Base-by-base conservation (phyloP, 2,113 vertebrate species). In the Nycticryphes semicollaris region DNA sequence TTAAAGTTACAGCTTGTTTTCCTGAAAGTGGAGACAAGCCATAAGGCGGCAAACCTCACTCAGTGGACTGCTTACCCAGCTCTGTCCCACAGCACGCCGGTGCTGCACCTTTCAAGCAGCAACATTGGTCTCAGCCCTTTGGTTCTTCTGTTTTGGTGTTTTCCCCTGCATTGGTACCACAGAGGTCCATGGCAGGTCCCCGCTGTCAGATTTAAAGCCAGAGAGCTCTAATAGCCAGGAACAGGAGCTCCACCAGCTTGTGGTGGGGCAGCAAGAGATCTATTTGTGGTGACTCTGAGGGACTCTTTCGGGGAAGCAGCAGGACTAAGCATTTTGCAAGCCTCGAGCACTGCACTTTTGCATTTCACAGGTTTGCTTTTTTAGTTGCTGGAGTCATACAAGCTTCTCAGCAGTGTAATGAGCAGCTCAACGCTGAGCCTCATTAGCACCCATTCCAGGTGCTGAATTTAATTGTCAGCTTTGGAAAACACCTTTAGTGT, bases 171-270 rank as follows among this genome's bases (percentile, higher is more conserved):
- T 18, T 10, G 3, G 3, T 27, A 25, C 41, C 48, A 13, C 10
- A 10, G 18, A 31, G 15, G 31, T 28, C 41, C 0, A 0, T 16
- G 7, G 41, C 41, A 56, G 15, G 23, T 33, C 33, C 37, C 20
- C 14, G 3, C 23, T 15, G 12, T 24, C 0, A 0, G 18, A 7
- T 24, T 8, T 2, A 10, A 31, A 19, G 30, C 21, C 35, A 7
- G 28, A 51, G 54, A 43, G 48, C 48, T 77, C 57, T 24, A 6
- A 8, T 14, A 51, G 27, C 62, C 35, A 15, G 51, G 16, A 69
- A 48, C 35, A 15, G 51, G 16, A 69, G 56, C 35, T 73, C n/a
- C 67, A 6, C 3, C 39, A 24, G 3, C 60, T 43, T 6, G 3
- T 8, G 7, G 3, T 23, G 35, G 63, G 41, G 30, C 21, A 53